Percentiles rank a stretch among this genome's conserved stretches.
Evolutionary conservation across 1,140 invertebrate genomes (phyloP).

Genomic region (Bombus sylvicola): DNA sequence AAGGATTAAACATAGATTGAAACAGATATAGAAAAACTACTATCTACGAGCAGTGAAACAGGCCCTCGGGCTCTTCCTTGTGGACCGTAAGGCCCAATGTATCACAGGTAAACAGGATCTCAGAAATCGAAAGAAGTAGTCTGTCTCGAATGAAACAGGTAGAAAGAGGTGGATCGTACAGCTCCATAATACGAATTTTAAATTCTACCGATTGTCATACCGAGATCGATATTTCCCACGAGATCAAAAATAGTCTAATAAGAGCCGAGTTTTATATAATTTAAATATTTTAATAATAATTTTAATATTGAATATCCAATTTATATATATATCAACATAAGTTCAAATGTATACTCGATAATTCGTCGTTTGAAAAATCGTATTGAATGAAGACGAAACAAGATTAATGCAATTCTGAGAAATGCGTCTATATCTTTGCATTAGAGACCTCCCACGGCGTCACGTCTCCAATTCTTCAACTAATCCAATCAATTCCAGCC

Average conservation of each 20-base stretch:
- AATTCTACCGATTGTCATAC: not conserved
- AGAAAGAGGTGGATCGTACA: slow-evolving; percentile 28
- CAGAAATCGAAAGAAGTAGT: slow-evolving; percentile 62
- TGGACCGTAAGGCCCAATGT: slow-evolving; percentile 69
- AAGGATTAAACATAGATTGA: not conserved
- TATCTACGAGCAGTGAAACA: not conserved
- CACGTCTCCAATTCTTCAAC: slow-evolving; percentile 16
- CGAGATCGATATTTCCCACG: not conserved
- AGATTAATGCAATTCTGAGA: slow-evolving; percentile 47
- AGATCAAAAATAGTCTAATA: not conserved
- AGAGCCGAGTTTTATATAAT: not conserved
- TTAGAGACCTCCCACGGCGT: slow-evolving; percentile 41
- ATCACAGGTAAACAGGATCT: slow-evolving; percentile 69
- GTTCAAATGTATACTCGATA: not conserved
- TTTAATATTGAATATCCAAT: not conserved
- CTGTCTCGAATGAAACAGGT: slow-evolving; percentile 46
- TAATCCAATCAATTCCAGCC: slow-evolving; percentile 27
- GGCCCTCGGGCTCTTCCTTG: slow-evolving; percentile 1
- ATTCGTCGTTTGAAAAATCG: not conserved
- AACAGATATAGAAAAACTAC: not conserved
- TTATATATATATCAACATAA: not conserved
- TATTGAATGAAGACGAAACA: not conserved
- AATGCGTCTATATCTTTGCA: slow-evolving; percentile 31
- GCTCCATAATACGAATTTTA: slow-evolving; percentile 1
- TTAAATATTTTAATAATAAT: slow-evolving; percentile 14